Conservation (phyloP, 2,888 invertebrate genomes). For the Pterostichus madidus region DNA sequence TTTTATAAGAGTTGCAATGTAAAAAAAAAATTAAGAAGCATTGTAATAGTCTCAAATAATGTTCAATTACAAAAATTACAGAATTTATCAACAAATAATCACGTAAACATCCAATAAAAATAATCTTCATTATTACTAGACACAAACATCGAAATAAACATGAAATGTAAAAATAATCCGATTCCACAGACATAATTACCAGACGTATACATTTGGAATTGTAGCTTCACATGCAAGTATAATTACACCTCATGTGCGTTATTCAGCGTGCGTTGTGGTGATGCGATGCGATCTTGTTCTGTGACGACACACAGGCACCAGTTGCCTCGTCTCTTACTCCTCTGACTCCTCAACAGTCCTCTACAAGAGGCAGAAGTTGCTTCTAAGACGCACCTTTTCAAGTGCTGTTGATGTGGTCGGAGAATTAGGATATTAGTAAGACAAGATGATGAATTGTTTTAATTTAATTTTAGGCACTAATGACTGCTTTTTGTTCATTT, state of each 20-base stretch:
- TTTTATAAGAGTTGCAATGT: too few species aligned
- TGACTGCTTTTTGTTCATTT: neutral
- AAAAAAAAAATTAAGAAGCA: too few species aligned
- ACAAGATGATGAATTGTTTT: too few species aligned
- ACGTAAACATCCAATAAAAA: neutral
- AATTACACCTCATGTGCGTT: neutral
- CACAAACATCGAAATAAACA: neutral
- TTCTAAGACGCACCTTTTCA: too few species aligned
- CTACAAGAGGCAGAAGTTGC: too few species aligned
- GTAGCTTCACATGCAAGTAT: neutral
- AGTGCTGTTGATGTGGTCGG: too few species aligned
- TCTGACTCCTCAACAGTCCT: neutral
- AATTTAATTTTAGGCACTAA: too few species aligned
- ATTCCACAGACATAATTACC: neutral
- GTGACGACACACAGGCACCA: conserved; percentile 43
- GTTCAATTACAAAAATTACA: too few species aligned
- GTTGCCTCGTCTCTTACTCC: neutral
- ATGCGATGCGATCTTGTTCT: conserved; percentile 26
- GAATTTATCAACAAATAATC: neutral
- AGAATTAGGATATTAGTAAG: too few species aligned
- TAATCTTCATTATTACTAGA: neutral
- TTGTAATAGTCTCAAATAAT: too few species aligned
- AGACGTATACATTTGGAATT: neutral
- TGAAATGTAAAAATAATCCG: neutral
- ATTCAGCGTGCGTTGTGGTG: neutral